Evolutionary conservation across 2,797 vertebrate species (phyloP).

Genomic region (Alauda arvensis): DNA sequence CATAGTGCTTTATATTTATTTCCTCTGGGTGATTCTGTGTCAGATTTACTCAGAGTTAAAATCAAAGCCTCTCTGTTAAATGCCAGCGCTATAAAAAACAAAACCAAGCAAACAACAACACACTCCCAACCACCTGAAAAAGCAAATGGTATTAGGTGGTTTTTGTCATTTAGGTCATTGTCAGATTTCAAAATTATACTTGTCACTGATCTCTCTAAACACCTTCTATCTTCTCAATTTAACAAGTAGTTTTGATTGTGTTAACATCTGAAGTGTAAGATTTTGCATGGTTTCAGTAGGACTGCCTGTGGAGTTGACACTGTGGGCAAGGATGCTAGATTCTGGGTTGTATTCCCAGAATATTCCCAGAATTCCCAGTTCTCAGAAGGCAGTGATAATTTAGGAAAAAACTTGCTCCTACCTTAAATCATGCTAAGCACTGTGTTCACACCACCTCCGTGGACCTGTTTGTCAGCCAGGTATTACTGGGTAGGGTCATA

Average conservation of each 20-base stretch:
- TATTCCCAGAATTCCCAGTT: no score
- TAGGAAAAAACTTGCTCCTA: not conserved
- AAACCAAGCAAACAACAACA: not conserved
- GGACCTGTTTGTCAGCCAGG: not conserved
- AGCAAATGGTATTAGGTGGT: not conserved
- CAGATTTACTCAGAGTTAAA: constrained; percentile 15
- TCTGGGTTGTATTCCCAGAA: not conserved
- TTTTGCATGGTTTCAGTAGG: not conserved
- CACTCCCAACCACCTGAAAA: not conserved
- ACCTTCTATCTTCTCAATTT: not conserved
- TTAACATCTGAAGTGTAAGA: not conserved
- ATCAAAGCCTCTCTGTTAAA: not conserved
- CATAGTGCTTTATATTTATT: constrained; percentile 8
- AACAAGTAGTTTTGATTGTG: not conserved
- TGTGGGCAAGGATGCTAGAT: not conserved
- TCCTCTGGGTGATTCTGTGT: not conserved
- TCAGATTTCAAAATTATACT: not conserved
- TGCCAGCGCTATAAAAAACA: not conserved
- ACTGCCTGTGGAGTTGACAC: not conserved
- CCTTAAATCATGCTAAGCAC: not conserved
- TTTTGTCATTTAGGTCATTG: not conserved
- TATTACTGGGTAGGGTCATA: not conserved
- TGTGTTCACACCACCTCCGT: not conserved
- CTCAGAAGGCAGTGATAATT: not conserved
- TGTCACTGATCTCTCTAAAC: not conserved